Conservation (phyloP, 2,888 invertebrate species). For the Ernsta delagoae region DNA sequence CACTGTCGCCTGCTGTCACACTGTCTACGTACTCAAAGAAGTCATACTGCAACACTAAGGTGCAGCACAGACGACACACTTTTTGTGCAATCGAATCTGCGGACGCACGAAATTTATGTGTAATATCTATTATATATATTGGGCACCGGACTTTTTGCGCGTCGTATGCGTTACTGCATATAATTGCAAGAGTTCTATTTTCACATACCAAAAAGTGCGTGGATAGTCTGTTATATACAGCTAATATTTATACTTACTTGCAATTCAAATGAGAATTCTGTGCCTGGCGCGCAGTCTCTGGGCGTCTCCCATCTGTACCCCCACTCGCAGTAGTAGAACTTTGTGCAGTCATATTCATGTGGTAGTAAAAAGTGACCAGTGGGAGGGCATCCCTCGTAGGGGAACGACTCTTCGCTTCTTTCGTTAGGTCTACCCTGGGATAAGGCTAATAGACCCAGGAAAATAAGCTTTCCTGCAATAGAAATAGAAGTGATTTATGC, state of each 20-base stretch:
- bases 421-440: slow-evolving; percentile 67
- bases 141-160: too few species aligned
- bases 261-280: slow-evolving; percentile 55
- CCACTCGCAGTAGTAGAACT: slow-evolving; percentile 72
- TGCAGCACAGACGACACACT: too few species aligned
- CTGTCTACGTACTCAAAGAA: too few species aligned
- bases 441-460: slow-evolving; percentile 50
- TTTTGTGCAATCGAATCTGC: too few species aligned
- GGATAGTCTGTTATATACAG: too few species aligned
- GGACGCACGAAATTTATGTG: too few species aligned
- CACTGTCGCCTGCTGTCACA: too few species aligned
- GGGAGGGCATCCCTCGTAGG: slow-evolving; percentile 76
- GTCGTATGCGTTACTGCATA: too few species aligned
- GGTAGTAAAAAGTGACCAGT: slow-evolving; percentile 76
- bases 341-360: slow-evolving; percentile 69
- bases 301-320: slow-evolving; percentile 54
- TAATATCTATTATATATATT: too few species aligned
- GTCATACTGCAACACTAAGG: too few species aligned
- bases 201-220: too few species aligned
- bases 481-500: background rate
- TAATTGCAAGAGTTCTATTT: too few species aligned
- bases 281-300: slow-evolving; percentile 57
- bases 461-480: slow-evolving; percentile 51
- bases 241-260: slow-evolving; percentile 51
- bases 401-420: background rate